Evolutionary conservation across 2,888 invertebrate genomes (phyloP).

Genomic region (Calliphora vomitoria): DNA sequence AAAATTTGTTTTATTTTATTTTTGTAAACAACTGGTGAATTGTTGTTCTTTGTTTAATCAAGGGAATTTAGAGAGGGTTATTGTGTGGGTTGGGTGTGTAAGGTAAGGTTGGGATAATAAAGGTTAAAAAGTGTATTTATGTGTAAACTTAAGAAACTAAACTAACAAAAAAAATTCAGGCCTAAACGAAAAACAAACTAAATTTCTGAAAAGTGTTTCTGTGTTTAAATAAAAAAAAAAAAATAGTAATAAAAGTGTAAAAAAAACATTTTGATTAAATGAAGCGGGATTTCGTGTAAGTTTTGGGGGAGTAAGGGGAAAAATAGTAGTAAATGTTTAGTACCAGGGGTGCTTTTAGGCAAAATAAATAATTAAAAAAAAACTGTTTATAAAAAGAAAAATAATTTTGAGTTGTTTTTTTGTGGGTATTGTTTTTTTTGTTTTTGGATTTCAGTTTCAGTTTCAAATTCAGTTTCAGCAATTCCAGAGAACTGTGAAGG

Average conservation of each 20-base stretch:
- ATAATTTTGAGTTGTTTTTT: constrained; percentile 74
- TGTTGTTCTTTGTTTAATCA: constrained; percentile 22
- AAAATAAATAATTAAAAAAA: constrained; percentile 36
- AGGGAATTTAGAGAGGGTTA: constrained; percentile 3
- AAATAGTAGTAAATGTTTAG: constrained; percentile 68
- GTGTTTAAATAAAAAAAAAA: constrained; percentile 43
- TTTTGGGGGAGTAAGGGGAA: constrained; percentile 57
- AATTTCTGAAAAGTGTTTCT: constrained; percentile 63
- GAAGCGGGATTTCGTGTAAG: constrained; percentile 45
- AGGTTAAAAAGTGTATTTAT: constrained; percentile 40
- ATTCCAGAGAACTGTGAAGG: constrained; percentile 91
- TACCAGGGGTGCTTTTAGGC: constrained; percentile 42
- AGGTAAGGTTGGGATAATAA: not conserved
- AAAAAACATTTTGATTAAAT: constrained; percentile 60
- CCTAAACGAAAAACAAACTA: constrained; percentile 26
- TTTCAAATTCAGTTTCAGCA: constrained; percentile 55
- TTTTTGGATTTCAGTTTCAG: constrained; percentile 18
- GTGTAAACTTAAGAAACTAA: constrained; percentile 58
- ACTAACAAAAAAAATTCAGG: constrained; percentile 14
- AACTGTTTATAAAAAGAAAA: constrained; percentile 73
- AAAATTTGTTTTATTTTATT: not conserved
- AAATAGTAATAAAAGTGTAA: constrained; percentile 72
- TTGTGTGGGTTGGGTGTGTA: constrained; percentile 12
- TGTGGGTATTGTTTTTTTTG: not conserved
- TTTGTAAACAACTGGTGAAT: not conserved